phyloP scores from a whole-genome alignment of 1,140 invertebrate species.

The Vollenhovia emeryi region DNA sequence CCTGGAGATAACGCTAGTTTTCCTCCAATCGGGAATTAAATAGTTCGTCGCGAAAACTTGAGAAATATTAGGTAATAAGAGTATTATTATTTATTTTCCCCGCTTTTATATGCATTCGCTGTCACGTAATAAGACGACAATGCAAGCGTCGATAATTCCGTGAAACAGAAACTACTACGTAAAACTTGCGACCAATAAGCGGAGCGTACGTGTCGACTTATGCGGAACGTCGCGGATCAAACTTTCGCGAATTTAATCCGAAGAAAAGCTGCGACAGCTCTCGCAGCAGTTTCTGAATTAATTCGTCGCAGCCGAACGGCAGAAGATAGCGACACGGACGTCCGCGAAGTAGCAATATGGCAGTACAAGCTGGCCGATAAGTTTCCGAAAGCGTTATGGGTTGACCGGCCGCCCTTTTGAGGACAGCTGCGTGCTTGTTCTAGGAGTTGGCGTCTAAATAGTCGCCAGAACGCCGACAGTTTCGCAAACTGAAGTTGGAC shows the following conservation, averaged over 20 bases:
- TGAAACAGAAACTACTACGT: background rate
- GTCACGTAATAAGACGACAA: background rate
- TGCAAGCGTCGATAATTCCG: background rate
- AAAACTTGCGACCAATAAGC: background rate
- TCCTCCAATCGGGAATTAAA: background rate
- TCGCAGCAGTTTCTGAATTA: slow-evolving; percentile 30
- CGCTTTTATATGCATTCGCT: background rate
- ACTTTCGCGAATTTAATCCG: background rate
- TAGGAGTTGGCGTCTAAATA: slow-evolving; percentile 75
- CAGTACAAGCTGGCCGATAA: slow-evolving; percentile 53
- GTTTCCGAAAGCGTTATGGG: slow-evolving; percentile 62
- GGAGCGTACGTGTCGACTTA: background rate
- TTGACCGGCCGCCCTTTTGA: slow-evolving; percentile 72
- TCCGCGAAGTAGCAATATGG: slow-evolving; percentile 51
- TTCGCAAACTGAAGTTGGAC: slow-evolving; percentile 67
- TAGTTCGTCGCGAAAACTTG: background rate
- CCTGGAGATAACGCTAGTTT: background rate
- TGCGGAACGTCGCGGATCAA: background rate
- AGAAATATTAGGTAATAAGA: background rate
- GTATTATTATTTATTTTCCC: background rate
- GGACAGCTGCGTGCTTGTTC: slow-evolving; percentile 72
- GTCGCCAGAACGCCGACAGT: slow-evolving; percentile 63
- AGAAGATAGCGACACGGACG: slow-evolving; percentile 39
- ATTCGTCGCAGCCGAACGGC: background rate
- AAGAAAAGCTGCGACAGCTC: background rate